Evolutionary conservation across 2,113 vertebrate genomes (phyloP), one percentile per base, ranked within the genome.

Genomic region (Gopherus evgoodei): DNA sequence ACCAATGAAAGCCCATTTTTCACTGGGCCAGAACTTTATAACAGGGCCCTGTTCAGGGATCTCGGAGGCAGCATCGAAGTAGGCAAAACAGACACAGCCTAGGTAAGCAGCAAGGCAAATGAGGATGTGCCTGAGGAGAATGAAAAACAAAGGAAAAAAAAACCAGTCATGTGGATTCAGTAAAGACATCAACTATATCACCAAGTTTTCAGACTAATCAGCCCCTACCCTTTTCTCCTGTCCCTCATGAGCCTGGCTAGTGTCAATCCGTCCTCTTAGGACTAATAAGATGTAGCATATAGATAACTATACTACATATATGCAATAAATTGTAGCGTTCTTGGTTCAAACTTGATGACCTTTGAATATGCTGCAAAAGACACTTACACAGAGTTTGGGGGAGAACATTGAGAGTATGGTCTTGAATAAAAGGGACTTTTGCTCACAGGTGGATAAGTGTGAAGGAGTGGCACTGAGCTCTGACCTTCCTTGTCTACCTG

Each of bases 1-100:
- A 0, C 99, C 99, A 3, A 99, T 99, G 97, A 99, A 99, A 8
- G 99, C 99, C 99, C 99, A 99, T 62, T 98, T 99, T 98, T 99
- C 99, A 25, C 99, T 99, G 88, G 99, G 99, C 99, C 99, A 99
- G 98, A 99, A 99, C 98, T 98, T 99, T 97, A 99, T 98, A 94
- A 99, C 99, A 0, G 99, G 99, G 5, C 99, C 99, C 97, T 99
- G 99, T 96, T 99, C 99, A 0, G 99, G 99, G 69, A 99, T 99
- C 98, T 99, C 99, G 0, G 99, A 99, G 4, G 98, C 99, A 13
- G 99, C 99, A 52, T 99, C 99, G 1, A 99, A 99, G 97, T 99
- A 99, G 90, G 99, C 99, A 21, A 99, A 99, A 96, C 99, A 99
- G 94, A 99, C 99, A 1, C 99, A 99, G 57, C 99, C 99, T 97